These are phyloP conservation scores for Pholis gunnellus DNA, from an alignment of 2,113 vertebrate species.

Conservation along the genomic window DNA sequence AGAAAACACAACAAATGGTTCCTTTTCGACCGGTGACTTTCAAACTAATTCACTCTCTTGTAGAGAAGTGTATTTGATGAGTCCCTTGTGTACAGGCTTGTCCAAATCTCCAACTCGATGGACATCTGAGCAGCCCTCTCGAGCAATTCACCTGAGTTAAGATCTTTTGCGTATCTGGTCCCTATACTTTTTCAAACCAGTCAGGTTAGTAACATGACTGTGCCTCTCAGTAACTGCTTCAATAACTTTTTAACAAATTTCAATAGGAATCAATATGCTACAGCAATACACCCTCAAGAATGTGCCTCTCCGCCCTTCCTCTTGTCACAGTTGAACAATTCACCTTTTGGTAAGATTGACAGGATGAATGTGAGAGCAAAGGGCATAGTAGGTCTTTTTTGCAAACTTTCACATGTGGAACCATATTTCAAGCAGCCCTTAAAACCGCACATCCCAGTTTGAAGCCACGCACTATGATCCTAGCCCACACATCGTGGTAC, in stretches of 20 bases:
- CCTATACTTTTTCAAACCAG: background rate
- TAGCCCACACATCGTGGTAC: conserved; percentile 69
- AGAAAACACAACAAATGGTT: conserved; percentile 29
- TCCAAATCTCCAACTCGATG: background rate
- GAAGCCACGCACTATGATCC: conserved; percentile 62
- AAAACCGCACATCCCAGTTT: conserved; percentile 57
- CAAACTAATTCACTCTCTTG: conserved; percentile 2
- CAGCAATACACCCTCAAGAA: conserved; percentile 33
- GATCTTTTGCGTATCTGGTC: background rate
- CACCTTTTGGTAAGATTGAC: conserved; percentile 50
- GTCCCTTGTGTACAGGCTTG: background rate
- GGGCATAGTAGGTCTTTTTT: conserved; percentile 27
- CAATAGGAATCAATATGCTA: conserved; percentile 35
- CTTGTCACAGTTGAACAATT: conserved; percentile 53
- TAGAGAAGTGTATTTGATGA: background rate
- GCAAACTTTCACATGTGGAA: conserved; percentile 37
- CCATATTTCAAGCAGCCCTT: conserved; percentile 63
- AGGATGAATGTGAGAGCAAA: conserved; percentile 44
- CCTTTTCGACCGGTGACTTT: conserved; percentile 7
- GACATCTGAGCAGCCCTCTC: background rate
- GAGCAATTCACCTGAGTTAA: background rate
- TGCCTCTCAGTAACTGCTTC: conserved; percentile 4
- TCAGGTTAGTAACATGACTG: background rate
- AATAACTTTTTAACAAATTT: conserved; percentile 22
- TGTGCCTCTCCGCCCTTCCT: conserved; percentile 52